Percentiles rank a stretch among this genome's conserved stretches.
phyloP scores from a whole-genome alignment of 2,113 vertebrate species.

The Leptocoma aspasia region DNA sequence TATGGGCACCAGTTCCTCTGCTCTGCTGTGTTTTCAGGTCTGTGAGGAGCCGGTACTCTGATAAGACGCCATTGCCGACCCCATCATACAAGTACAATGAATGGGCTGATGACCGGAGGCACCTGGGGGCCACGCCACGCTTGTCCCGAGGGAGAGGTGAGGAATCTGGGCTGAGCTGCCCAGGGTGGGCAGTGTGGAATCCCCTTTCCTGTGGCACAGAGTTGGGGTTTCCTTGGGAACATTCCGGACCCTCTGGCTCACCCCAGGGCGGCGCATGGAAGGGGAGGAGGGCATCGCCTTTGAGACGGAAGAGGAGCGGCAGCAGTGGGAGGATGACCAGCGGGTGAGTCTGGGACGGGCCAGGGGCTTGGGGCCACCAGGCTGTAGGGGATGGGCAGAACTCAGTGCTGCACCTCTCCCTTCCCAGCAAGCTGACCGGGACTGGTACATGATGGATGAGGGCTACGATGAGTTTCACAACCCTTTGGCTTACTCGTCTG shows the following conservation, averaged over 20 bases:
- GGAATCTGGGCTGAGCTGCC: background rate
- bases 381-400: rapidly evolving
- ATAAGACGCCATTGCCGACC: slow-evolving; percentile 89
- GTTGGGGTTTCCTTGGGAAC: background rate
- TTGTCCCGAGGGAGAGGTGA: slow-evolving; percentile 93
- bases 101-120: slow-evolving; percentile 92
- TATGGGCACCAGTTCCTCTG: background rate
- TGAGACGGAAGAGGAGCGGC: slow-evolving; percentile 88
- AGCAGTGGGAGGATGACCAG: slow-evolving; percentile 96
- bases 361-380: background rate
- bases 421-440: slow-evolving; percentile 93
- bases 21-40: slow-evolving; percentile 72
- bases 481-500: slow-evolving; percentile 88
- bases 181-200: rapidly evolving
- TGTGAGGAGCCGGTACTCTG: slow-evolving; percentile 81
- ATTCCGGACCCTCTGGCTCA: background rate
- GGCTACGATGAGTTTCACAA: slow-evolving; percentile 97
- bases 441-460: slow-evolving; percentile 99
- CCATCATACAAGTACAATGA: slow-evolving; percentile 97
- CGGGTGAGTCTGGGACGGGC: slow-evolving; percentile 63
- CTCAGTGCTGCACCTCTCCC: background rate
- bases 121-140: slow-evolving; percentile 89
- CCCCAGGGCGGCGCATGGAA: slow-evolving; percentile 78
- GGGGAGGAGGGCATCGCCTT: slow-evolving; percentile 87
- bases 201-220: background rate